Evolutionary conservation across 1,140 invertebrate genomes (phyloP), one percentile per base, ranked within the genome.

Genomic region (Drosophila tropicalis): DNA sequence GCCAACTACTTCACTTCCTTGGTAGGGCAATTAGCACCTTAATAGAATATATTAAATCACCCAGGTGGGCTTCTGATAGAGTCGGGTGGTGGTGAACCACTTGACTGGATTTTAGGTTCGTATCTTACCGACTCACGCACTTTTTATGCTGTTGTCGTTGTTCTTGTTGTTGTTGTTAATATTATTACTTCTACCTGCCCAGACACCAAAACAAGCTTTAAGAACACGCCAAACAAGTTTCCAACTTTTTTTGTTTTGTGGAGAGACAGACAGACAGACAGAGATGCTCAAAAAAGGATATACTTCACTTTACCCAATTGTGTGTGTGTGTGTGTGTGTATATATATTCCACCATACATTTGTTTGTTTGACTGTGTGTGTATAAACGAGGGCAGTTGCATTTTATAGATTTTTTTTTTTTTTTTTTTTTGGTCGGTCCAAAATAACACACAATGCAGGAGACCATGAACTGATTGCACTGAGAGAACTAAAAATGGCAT

Each of bases 141-240:
- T 73, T 85, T 67, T 69, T 77, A 66, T 69, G 57, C 61, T 56
- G 66, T 69, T 57, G 40, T 70, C 64, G 47, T 65, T 29, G 34
- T 68, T 70, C 34, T 65, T 62, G 36, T 71, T 76, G 34, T 69
- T 70, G 40, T 65, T 63, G 36, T 71, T 76, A 34, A 72, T 79
- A 47, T 64, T 62, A 67, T 44, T 63, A 64, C 67, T 72, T 75
- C 68, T 86, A 86, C 82, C 82, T 86, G 82, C 77, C 82, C 79
- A 79, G 83, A 87, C 70, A 69, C 80, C 84, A 89, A 87, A 89
- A 87, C 84, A 81, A 87, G 84, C 80, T 87, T 89, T 89, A 89
- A 87, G 83, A 87, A 87, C 83, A 87, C 69, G 80, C 76, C 84
- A 87, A 87, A 87, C 83, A 84, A 87, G 83, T 87, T 86, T 89